These are phyloP conservation scores for Solenodon paradoxus DNA, from an alignment of 2,113 vertebrate genomes.

Conservation along the genomic window DNA sequence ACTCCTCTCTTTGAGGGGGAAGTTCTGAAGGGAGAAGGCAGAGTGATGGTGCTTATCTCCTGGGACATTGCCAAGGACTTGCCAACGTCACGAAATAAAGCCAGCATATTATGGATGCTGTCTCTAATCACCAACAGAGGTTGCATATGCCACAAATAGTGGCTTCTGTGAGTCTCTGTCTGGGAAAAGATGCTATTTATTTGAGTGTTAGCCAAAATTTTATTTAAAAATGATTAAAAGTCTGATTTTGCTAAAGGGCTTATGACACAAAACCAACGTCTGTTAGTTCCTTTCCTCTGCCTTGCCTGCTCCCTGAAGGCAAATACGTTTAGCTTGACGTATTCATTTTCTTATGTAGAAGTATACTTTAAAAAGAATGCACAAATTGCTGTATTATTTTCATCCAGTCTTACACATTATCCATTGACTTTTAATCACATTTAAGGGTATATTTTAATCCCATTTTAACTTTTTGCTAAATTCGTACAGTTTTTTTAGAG, in stretches of 20 bases:
- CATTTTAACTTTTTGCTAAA: not conserved
- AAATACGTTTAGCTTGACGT: not conserved
- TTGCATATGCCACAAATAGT: not conserved
- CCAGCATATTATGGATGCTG: not conserved
- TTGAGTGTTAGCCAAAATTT: not conserved
- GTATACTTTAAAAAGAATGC: not conserved
- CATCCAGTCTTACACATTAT: not conserved
- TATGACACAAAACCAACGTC: not conserved
- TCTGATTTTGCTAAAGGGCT: not conserved
- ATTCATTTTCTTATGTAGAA: not conserved
- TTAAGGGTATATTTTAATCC: not conserved
- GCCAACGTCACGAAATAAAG: not conserved
- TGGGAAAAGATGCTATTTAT: not conserved
- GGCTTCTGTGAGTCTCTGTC: not conserved
- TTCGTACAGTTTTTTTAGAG: not conserved
- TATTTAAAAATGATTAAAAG: not conserved
- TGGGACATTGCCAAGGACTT: not conserved
- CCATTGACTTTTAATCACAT: not conserved
- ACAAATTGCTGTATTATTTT: not conserved
- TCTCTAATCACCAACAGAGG: not conserved
- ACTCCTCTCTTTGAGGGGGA: not conserved
- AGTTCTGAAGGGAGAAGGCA: not conserved
- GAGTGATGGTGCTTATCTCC: not conserved
- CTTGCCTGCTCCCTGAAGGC: not conserved
- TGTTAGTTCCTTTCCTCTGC: not conserved